phyloP scores from a whole-genome alignment of 1,140 invertebrate species.

The Procambarus virginalis region DNA sequence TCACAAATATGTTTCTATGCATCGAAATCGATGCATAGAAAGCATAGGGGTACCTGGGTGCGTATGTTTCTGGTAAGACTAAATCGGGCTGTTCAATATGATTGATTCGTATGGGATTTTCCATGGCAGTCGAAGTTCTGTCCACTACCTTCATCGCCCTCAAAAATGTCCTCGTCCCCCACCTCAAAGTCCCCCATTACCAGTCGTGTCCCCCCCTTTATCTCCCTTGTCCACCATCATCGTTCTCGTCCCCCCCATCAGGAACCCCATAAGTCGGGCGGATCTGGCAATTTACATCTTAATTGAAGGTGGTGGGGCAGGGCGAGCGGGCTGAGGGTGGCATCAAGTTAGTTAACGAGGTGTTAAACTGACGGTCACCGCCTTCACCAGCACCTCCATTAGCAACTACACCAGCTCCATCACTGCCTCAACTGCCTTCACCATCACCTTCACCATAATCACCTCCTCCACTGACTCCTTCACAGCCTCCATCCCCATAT shows the following conservation, averaged over 20 bases:
- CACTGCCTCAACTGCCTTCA: neutral
- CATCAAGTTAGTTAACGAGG: slow-evolving; percentile 16
- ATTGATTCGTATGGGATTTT: too few relatives aligned
- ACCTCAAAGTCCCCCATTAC: neutral
- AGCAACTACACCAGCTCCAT: neutral
- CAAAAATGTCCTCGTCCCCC: too few relatives aligned
- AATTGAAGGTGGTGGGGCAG: slow-evolving; percentile 17
- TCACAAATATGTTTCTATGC: too few relatives aligned
- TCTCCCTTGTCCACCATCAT: neutral
- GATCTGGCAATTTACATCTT: slow-evolving; percentile 52
- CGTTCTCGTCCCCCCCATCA: neutral
- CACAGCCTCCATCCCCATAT: neutral
- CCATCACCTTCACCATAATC: neutral
- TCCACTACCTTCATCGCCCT: too few relatives aligned
- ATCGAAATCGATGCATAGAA: too few relatives aligned
- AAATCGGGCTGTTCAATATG: too few relatives aligned
- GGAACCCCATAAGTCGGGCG: slow-evolving; percentile 18
- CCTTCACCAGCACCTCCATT: neutral
- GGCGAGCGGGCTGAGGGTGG: neutral
- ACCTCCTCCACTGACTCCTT: too few relatives aligned
- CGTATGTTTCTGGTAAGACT: too few relatives aligned
- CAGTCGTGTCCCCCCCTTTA: neutral
- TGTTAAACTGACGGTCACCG: neutral
- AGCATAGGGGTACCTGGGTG: too few relatives aligned
- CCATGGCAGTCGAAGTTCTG: too few relatives aligned